These are phyloP conservation scores for Caenorhabditis wallacei DNA, from an alignment of 2,888 invertebrate genomes.

Conservation along the genomic window DNA sequence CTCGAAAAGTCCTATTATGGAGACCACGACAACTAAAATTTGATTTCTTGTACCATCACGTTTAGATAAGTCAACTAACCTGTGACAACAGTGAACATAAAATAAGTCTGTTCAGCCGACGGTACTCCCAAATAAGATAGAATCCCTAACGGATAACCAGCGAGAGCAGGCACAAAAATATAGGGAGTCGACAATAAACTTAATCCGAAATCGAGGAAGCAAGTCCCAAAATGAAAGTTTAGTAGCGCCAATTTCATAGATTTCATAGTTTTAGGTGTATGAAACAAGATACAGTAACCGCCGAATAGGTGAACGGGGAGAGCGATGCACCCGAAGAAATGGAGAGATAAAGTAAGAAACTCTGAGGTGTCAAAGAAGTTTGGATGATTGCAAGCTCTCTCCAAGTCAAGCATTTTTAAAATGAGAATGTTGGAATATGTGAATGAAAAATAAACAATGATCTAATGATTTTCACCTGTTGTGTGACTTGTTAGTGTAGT, in stretches of 20 bases:
- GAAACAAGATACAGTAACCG: slow-evolving; percentile 36
- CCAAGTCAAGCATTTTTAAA: too few species aligned
- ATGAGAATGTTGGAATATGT: too few species aligned
- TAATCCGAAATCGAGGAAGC: slow-evolving; percentile 10
- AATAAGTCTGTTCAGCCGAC: background rate
- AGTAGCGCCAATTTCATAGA: slow-evolving; percentile 28
- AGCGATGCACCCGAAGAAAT: background rate
- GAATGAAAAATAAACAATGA: too few species aligned
- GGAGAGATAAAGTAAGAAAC: background rate
- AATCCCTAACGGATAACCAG: background rate
- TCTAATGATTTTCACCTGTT: too few species aligned
- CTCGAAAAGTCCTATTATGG: too few species aligned
- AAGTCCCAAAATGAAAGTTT: slow-evolving; percentile 44
- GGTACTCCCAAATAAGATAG: background rate
- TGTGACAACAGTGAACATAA: background rate
- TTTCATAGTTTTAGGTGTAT: slow-evolving; percentile 30
- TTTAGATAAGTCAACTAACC: background rate
- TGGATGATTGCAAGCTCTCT: background rate
- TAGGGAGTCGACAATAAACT: background rate
- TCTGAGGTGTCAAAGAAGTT: background rate
- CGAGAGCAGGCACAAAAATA: background rate
- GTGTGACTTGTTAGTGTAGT: too few species aligned
- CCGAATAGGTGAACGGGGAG: slow-evolving; percentile 12
- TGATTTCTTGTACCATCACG: too few species aligned
- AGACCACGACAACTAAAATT: too few species aligned